Conservation (phyloP, 2,888 invertebrate genomes). For the Lagria hirta region DNA sequence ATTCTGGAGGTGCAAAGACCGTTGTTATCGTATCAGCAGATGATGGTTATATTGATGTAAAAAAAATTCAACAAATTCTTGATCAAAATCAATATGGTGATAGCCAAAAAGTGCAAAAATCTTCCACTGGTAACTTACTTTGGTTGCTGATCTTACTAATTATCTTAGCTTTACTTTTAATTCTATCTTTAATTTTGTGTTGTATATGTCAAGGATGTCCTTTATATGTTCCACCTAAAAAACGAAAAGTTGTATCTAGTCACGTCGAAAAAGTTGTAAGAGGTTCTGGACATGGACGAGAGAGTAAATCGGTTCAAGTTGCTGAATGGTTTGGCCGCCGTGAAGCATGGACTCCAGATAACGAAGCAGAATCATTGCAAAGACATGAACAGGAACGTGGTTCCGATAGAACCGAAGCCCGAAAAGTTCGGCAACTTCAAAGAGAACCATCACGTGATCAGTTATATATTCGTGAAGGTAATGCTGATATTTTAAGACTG, state of each 20-base stretch:
- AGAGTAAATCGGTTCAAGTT: slow-evolving; percentile 76
- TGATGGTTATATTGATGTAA: slow-evolving; percentile 69
- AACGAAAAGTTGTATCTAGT: slow-evolving; percentile 73
- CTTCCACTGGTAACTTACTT: slow-evolving; percentile 61
- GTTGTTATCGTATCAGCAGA: slow-evolving; percentile 73
- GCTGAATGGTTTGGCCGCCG: slow-evolving; percentile 74
- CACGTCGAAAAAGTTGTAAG: slow-evolving; percentile 74
- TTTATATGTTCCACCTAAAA: slow-evolving; percentile 75
- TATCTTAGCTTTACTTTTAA: slow-evolving; percentile 70
- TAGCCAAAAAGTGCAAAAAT: slow-evolving; percentile 22
- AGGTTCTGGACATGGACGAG: slow-evolving; percentile 61
- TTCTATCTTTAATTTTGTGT: slow-evolving; percentile 74
- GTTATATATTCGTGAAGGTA: slow-evolving; percentile 80
- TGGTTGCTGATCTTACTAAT: slow-evolving; percentile 80
- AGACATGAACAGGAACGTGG: slow-evolving; percentile 78
- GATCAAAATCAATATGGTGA: slow-evolving; percentile 29
- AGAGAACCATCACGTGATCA: slow-evolving; percentile 60
- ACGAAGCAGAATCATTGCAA: slow-evolving; percentile 69
- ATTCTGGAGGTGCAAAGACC: slow-evolving; percentile 63
- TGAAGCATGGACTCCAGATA: slow-evolving; percentile 82
- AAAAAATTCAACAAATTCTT: slow-evolving; percentile 67
- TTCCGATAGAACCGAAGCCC: slow-evolving; percentile 60
- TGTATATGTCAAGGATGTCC: slow-evolving; percentile 85
- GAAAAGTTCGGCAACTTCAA: slow-evolving; percentile 43
- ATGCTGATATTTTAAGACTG: slow-evolving; percentile 78